Evolutionary conservation across 2,797 vertebrate species (phyloP), one percentile per base, ranked within the genome.

Genomic region (Gallirallus australis): DNA sequence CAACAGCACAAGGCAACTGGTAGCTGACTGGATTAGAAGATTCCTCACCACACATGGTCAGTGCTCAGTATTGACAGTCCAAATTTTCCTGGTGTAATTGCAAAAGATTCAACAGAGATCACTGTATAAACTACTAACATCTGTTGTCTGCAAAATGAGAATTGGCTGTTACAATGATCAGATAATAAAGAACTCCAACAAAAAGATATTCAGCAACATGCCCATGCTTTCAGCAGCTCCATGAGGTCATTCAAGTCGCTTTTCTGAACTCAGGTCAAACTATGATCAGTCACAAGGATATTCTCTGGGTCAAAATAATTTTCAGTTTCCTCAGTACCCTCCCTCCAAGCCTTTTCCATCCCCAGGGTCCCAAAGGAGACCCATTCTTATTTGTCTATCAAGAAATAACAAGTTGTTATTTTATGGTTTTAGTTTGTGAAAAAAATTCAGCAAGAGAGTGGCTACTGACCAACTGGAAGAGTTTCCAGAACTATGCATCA

Each of bases 21-120:
- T 93, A 48, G 92, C 82, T 72, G 37, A 59, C 40, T 95, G 92
- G 90, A 95, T 96, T 33, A 69, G 71, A 31, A 54, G 53, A 42
- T 96, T 93, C 84, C 71, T 97, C 31, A 54, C 56, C 8, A 24
- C 9, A 45, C 28, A 65, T 4, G 30, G 96, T 96, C 54, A 93
- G 94, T 94, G 24, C 25, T 14, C 25, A 17, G n/a, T 19, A 21
- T 57, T 31, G 35, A 50, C 60, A 59, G 52, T 6, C 31, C 39
- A 69, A 20, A 28, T 47, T 35, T 37, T 86, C 72, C 64, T 47
- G 47, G 27, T 52, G 14, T 21, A 39, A 48, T 28, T 64, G 20
- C 59, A 83, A 56, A 4, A 64, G 61, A 33, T 65, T 48, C 11
- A 21, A 37, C 12, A 47, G 59, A 57, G 52, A 63, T 72, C 14